A percentile compares a stretch with the other conserved stretches of the same genome.
Conservation (phyloP, 2,888 invertebrate species). For the Apocheima hispidaria region DNA sequence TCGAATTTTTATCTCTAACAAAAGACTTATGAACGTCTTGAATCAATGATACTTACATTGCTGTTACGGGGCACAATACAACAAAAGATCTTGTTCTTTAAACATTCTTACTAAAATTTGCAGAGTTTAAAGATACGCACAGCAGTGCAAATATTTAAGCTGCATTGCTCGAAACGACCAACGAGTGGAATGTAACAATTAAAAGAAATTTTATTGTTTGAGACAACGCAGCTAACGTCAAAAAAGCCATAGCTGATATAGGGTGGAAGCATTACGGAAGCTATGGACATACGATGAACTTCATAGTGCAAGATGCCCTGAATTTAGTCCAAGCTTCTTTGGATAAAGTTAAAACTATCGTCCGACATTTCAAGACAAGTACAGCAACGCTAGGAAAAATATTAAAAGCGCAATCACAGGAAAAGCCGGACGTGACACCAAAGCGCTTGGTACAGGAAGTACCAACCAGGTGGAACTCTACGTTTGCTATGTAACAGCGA, state of each 20-base stretch:
- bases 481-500: neutral
- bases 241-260: neutral
- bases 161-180: neutral
- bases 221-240: neutral
- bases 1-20: no score
- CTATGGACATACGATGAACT: neutral
- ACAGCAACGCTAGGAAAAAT: neutral
- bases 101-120: no score
- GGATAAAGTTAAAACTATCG: neutral
- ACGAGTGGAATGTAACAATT: neutral
- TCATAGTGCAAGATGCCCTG: neutral
- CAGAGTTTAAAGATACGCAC: neutral
- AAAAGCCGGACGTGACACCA: neutral
- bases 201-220: neutral
- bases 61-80: no score
- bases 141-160: neutral
- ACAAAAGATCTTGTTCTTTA: no score
- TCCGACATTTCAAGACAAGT: neutral
- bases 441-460: constrained; percentile 1
- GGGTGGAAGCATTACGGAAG: neutral
- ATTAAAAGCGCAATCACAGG: neutral
- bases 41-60: no score
- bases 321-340: neutral
- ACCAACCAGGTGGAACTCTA: constrained; percentile 1
- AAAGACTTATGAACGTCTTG: no score